Percentiles rank a stretch among this genome's conserved stretches.
Conservation (phyloP, 2,113 vertebrate species). For the Oxyura jamaicensis region DNA sequence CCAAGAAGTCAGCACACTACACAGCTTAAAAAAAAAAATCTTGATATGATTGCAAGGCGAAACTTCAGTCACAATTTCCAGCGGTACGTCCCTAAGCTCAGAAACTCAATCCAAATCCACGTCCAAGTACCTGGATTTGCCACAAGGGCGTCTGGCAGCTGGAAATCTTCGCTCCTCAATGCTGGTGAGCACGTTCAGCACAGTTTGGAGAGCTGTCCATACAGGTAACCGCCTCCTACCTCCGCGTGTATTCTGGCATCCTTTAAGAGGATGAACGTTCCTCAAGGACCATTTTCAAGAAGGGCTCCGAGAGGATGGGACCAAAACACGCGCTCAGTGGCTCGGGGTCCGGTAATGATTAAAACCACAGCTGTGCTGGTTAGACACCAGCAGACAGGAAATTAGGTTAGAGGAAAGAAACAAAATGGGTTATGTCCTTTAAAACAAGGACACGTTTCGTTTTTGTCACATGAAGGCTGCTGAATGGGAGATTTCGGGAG, state of each 20-base stretch:
- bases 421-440: background rate
- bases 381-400: background rate
- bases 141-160: background rate
- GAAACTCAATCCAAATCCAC: background rate
- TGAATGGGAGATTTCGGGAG: background rate
- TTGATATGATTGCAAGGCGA: background rate
- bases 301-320: background rate
- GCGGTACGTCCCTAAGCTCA: background rate
- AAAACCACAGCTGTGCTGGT: background rate
- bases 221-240: background rate
- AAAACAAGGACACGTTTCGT: background rate
- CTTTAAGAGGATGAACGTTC: background rate
- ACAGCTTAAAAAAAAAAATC: background rate
- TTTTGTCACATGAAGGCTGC: background rate
- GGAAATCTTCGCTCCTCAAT: background rate
- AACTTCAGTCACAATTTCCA: background rate
- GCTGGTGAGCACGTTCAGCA: fast-evolving
- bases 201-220: background rate
- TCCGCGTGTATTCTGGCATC: background rate
- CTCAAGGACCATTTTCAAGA: background rate
- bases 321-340: background rate
- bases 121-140: background rate
- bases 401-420: background rate
- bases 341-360: background rate
- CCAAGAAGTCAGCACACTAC: background rate